A percentile compares a stretch with the other conserved stretches of the same genome.
These are phyloP conservation scores for Theretra japonica DNA, from an alignment of 2,888 invertebrate genomes.

Conservation along the genomic window DNA sequence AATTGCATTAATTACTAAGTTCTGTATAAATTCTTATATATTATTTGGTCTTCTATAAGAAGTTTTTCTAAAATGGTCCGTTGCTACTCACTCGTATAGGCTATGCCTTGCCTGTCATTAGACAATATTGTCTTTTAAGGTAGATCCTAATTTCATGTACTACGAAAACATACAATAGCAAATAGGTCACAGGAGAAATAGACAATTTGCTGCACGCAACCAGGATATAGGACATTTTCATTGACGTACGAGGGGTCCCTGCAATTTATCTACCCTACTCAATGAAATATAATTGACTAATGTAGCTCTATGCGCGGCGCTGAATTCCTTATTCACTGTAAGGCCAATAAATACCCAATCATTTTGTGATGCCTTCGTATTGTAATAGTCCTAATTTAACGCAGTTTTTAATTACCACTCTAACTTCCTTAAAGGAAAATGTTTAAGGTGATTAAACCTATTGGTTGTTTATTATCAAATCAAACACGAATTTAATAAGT, in stretches of 20 bases:
- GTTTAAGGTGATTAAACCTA: no score
- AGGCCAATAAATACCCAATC: background rate
- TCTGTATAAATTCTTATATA: no score
- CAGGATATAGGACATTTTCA: constrained; percentile 46
- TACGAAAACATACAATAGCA: background rate
- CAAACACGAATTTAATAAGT: no score
- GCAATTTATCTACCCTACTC: constrained; percentile 35
- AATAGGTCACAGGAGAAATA: background rate
- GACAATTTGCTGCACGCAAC: constrained; percentile 13
- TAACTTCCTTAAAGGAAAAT: background rate
- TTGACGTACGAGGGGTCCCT: constrained; percentile 37
- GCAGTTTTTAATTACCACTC: background rate
- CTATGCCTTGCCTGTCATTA: no score
- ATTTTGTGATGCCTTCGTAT: background rate
- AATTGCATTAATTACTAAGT: no score
- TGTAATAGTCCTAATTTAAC: background rate
- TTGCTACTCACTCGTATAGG: no score
- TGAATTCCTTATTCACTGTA: background rate
- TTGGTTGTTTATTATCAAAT: no score
- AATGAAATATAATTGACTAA: constrained; percentile 53
- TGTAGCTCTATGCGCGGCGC: constrained; percentile 30
- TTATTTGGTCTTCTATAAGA: no score
- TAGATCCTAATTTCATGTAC: background rate
- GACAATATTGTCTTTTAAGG: no score
- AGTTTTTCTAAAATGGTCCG: no score